A percentile compares a stretch with the other conserved stretches of the same genome.
Evolutionary conservation across 2,113 vertebrate species (phyloP).

Genomic region (Ciconia maguari): DNA sequence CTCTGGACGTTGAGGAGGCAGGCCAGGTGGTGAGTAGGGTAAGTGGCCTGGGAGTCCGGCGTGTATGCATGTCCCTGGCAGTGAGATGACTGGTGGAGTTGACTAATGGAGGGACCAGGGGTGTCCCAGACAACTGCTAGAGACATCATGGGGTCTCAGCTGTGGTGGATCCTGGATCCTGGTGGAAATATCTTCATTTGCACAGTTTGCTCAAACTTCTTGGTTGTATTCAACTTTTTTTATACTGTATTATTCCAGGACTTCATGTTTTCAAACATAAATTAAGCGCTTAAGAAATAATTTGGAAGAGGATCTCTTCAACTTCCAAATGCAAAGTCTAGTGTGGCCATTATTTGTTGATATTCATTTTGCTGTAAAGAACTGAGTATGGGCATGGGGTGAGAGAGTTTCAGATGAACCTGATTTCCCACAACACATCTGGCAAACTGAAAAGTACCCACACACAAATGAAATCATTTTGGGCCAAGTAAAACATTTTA

Average conservation of each 20-base stretch:
- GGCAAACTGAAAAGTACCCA: not conserved
- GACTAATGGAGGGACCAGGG: not conserved
- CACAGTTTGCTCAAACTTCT: not conserved
- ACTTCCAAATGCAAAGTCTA: not conserved
- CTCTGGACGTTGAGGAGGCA: not conserved
- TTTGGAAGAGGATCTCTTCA: not conserved
- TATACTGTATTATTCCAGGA: not conserved
- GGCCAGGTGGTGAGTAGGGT: no score
- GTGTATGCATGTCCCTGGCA: not conserved
- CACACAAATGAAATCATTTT: not conserved
- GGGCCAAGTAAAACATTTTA: not conserved
- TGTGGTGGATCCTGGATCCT: not conserved
- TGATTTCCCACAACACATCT: rapidly evolving
- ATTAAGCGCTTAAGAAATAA: not conserved
- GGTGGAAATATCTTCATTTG: not conserved
- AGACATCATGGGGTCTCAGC: not conserved
- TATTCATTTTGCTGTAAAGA: not conserved
- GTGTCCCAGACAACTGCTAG: not conserved
- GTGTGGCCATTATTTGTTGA: not conserved
- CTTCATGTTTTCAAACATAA: not conserved
- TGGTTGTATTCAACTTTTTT: not conserved
- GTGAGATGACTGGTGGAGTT: not conserved
- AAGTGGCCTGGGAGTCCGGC: not conserved
- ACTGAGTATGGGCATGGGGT: not conserved
- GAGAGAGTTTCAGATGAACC: not conserved